Percentiles rank a stretch among this genome's conserved stretches.
Conservation (phyloP, 2,888 invertebrate genomes). For the Holacanthella duospinosa region DNA sequence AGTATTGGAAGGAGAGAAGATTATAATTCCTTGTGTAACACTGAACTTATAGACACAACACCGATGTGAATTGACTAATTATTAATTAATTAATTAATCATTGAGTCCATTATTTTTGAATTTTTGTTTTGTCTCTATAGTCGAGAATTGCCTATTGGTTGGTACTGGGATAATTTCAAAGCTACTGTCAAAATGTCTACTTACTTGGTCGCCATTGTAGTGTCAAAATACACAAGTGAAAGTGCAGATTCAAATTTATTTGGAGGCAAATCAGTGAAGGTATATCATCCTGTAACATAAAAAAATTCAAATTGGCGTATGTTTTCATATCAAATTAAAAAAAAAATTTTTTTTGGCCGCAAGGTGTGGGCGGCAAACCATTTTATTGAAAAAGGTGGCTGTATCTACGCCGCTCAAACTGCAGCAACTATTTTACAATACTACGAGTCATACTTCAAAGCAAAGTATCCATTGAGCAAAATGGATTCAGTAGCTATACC, state of each 20-base stretch:
- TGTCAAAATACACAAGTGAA: constrained; percentile 25
- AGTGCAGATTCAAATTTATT: constrained; percentile 24
- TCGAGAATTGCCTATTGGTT: constrained; percentile 14
- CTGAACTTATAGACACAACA: constrained; percentile 20
- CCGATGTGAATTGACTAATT: constrained; percentile 20
- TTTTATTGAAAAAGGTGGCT: constrained; percentile 17
- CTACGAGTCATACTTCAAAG: constrained; percentile 28
- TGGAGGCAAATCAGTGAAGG: constrained; percentile 26
- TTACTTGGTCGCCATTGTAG: constrained; percentile 30
- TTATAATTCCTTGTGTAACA: constrained; percentile 27
- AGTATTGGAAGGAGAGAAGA: constrained; percentile 24
- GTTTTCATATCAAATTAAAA: not conserved
- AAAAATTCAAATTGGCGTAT: not conserved
- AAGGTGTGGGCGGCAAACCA: constrained; percentile 13
- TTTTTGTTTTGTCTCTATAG: not conserved
- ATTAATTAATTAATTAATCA: not conserved
- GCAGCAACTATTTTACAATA: constrained; percentile 21
- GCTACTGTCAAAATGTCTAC: constrained; percentile 33
- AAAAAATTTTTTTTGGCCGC: not conserved
- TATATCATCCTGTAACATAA: too few relatives aligned
- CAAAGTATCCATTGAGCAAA: constrained; percentile 29
- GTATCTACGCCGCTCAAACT: constrained; percentile 21
- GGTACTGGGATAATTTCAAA: constrained; percentile 34
- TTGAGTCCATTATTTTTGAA: not conserved
- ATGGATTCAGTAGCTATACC: constrained; percentile 32